Base-by-base conservation (phyloP, 2,113 vertebrate genomes). In the Psilopsiagon aurifrons region DNA sequence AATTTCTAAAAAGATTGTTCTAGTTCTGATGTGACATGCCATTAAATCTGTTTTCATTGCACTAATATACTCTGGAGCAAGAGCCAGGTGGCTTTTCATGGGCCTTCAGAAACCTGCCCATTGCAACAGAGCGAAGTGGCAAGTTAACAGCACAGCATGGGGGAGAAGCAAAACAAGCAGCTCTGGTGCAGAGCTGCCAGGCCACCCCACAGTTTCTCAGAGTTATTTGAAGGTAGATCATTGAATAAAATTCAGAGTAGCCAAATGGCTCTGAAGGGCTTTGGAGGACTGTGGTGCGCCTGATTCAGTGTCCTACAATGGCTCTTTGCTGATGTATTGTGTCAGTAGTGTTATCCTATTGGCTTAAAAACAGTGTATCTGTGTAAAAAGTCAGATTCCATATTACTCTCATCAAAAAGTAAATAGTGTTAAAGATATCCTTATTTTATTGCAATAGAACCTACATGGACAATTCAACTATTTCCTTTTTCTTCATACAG, bases 31-130 rank as follows among this genome's bases (percentile, higher is more conserved):
- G 74, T 85, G 51, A 93, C 46, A 57, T 79, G 49, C 8, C 35
- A 22, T 88, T 70, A 83, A 73, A 62, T 35, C 57, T 93, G 11
- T 87, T 95, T 96, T 79, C 22, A 83, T 62, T 82, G 49, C 39
- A 69, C 78, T 83, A 83, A 51, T 86, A 76, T 60, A 43, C 22
- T 44, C 8, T 43, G 39, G 66, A 84, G 57, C 35, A n/a, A 49
- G 31, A 91, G 20, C 47, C 90, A 87, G 28, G 59, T 88, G 91
- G 47, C n/a, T 95, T 70, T 96, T 83, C 76, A 83, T 9, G 41
- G 84, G 35, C 57, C 67, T 91, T 92, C 80, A 57, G 78, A 93
- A 92, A 87, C 41, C n/a, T 84, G n/a, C 14, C 35, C 31, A 24
- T 81, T 81, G 76, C 66, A 92, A 28, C 43, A 88, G 23, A 43